These are phyloP conservation scores for Philereme vetulata DNA, from an alignment of 2,888 invertebrate genomes.

Conservation along the genomic window DNA sequence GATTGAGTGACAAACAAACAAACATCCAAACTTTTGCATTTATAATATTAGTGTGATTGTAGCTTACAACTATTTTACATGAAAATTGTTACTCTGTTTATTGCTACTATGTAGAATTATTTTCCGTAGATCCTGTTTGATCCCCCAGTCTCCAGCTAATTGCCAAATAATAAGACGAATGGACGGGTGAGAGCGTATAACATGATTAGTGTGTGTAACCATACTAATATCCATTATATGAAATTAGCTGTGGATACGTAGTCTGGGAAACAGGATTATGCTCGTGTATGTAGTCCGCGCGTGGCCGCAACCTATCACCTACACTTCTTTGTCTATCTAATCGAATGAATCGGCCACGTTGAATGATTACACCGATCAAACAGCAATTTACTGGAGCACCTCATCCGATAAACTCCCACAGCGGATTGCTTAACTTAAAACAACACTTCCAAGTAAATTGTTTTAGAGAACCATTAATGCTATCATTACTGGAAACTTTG, in stretches of 20 bases:
- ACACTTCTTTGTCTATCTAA: slow-evolving; percentile 29
- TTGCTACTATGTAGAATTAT: neutral
- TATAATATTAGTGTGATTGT: too few species aligned
- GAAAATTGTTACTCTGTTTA: neutral
- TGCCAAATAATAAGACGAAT: slow-evolving; percentile 12
- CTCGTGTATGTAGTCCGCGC: slow-evolving; percentile 15
- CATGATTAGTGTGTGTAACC: slow-evolving; percentile 13
- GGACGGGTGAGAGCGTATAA: slow-evolving; percentile 11
- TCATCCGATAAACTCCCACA: slow-evolving; percentile 30
- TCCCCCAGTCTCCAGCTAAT: slow-evolving; percentile 14
- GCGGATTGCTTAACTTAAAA: slow-evolving; percentile 26
- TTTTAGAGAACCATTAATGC: slow-evolving; percentile 31
- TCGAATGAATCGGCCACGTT: slow-evolving; percentile 30
- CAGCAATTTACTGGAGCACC: slow-evolving; percentile 34
- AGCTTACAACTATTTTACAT: too few species aligned
- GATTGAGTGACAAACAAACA: too few species aligned
- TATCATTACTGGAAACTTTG: slow-evolving; percentile 27
- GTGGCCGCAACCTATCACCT: slow-evolving; percentile 30
- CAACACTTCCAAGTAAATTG: slow-evolving; percentile 33
- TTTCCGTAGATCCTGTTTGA: slow-evolving; percentile 1
- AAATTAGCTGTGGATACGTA: slow-evolving; percentile 2
- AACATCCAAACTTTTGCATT: too few species aligned
- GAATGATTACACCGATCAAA: slow-evolving; percentile 32
- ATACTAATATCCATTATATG: slow-evolving; percentile 14
- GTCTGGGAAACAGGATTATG: slow-evolving; percentile 3